Base-by-base conservation (phyloP, 2,113 vertebrate species). In the Danionella cerebrum region DNA sequence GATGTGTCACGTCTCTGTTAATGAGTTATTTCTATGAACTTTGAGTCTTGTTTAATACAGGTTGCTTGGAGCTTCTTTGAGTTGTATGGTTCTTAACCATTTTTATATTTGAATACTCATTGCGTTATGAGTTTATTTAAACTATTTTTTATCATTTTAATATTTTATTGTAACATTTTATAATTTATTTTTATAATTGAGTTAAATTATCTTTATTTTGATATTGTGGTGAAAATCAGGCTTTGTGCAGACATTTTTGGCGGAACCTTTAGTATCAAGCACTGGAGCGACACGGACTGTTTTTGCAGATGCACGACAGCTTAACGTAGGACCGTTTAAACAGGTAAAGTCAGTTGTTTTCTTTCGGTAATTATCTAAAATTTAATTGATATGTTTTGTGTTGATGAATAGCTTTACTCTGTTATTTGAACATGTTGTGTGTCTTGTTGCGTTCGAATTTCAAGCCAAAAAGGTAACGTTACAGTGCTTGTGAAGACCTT, bases 11-110 rank as follows among this genome's bases (percentile, higher is more conserved):
- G 44, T 35, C 18, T 60, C 42, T 45, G 55, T 76, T 70, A 70
- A 76, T 73, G 27, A 66, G 36, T 76, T 14, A 76, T 64, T 35
- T 14, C 27, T n/a, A 62, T 73, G 67, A 73, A 76, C 74, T 76
- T 76, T 76, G 74, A 14, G 45, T 66, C 63, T 72, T 53, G 47
- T 12, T 45, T 69, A n/a, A n/a, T 10, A 8, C 16, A 12, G 10
- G 27, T 33, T 45, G n/a, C n/a, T n/a, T n/a, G n/a, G n/a, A n/a
- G n/a, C n/a, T n/a, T n/a, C n/a, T n/a, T n/a, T n/a, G n/a, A n/a
- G n/a, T n/a, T n/a, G n/a, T n/a, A n/a, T n/a, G n/a, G n/a, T n/a
- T n/a, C n/a, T n/a, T n/a, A n/a, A n/a, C n/a, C n/a, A n/a, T n/a
- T n/a, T n/a, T n/a, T n/a, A n/a, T n/a, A n/a, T n/a, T n/a, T n/a